Conservation (phyloP, 2,888 invertebrate species). For the Leptopilina drosophilae region DNA sequence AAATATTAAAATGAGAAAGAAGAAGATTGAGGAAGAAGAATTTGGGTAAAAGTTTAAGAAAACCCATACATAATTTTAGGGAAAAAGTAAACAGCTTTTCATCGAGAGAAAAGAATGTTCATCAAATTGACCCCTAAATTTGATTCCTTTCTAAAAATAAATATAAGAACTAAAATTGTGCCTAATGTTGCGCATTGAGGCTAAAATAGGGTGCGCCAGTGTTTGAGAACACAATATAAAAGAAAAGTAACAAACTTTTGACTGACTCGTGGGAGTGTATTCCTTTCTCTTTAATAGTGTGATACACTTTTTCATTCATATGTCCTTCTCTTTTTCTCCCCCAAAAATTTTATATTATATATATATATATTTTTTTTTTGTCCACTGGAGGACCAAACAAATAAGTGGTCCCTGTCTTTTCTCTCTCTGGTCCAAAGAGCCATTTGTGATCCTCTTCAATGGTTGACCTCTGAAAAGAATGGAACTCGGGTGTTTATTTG, state of each 20-base stretch:
- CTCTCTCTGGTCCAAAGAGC: conserved; percentile 50
- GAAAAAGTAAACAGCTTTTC: no score
- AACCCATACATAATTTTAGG: no score
- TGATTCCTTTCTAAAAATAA: background rate
- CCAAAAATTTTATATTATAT: conserved; percentile 51
- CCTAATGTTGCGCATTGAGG: conserved; percentile 59
- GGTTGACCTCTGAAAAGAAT: conserved; percentile 58
- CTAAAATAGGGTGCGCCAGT: background rate
- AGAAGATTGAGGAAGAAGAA: no score
- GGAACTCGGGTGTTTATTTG: conserved; percentile 70
- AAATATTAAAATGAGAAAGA: no score
- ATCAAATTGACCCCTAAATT: background rate
- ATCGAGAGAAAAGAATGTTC: background rate
- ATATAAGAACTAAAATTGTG: conserved; percentile 22
- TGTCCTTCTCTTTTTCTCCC: conserved; percentile 50
- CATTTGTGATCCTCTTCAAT: conserved; percentile 63
- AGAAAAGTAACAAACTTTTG: conserved; percentile 54
- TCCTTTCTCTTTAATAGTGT: conserved; percentile 50
- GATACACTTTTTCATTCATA: conserved; percentile 63
- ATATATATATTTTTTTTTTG: conserved; percentile 43
- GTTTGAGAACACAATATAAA: conserved; percentile 3
- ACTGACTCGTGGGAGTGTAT: conserved; percentile 58
- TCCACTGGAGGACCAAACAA: conserved; percentile 52
- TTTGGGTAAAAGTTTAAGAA: no score
- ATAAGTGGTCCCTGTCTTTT: conserved; percentile 51